phyloP scores from a whole-genome alignment of 2,888 invertebrate genomes.

The Neoascia interrupta region DNA sequence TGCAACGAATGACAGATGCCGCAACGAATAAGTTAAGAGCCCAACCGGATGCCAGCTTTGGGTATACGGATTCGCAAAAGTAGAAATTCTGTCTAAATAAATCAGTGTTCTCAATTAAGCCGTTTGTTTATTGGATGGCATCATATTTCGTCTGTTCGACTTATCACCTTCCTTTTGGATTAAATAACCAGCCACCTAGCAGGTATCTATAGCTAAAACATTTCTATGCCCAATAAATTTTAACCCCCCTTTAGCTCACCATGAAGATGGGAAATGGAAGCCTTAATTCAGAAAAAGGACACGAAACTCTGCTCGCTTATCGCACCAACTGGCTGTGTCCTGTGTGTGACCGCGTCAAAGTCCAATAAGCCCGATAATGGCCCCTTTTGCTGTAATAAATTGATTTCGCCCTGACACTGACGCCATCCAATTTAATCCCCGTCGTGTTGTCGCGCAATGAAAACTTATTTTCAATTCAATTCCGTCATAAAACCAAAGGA shows the following conservation, averaged over 20 bases:
- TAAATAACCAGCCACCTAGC: slow-evolving; percentile 1
- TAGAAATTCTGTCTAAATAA: too few species aligned
- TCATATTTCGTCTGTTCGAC: not conserved
- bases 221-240: not conserved
- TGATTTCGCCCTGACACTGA: slow-evolving; percentile 56
- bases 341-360: slow-evolving; percentile 62
- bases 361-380: slow-evolving; percentile 65
- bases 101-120: too few species aligned
- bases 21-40: too few species aligned
- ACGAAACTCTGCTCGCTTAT: slow-evolving; percentile 40
- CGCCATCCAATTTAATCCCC: not conserved
- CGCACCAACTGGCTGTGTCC: slow-evolving; percentile 50
- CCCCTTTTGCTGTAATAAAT: slow-evolving; percentile 56
- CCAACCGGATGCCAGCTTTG: too few species aligned
- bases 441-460: not conserved
- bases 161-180: slow-evolving; percentile 22
- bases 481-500: slow-evolving; percentile 69
- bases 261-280: slow-evolving; percentile 23
- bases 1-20: too few species aligned
- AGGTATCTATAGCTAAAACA: not conserved
- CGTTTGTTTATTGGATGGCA: too few species aligned
- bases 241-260: not conserved
- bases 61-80: too few species aligned
- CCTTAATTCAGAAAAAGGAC: slow-evolving; percentile 13
- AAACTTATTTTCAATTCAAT: slow-evolving; percentile 68